Percentiles rank a stretch among this genome's conserved stretches.
Conservation (phyloP, 2,888 invertebrate genomes). For the Ptychoptera albimana region DNA sequence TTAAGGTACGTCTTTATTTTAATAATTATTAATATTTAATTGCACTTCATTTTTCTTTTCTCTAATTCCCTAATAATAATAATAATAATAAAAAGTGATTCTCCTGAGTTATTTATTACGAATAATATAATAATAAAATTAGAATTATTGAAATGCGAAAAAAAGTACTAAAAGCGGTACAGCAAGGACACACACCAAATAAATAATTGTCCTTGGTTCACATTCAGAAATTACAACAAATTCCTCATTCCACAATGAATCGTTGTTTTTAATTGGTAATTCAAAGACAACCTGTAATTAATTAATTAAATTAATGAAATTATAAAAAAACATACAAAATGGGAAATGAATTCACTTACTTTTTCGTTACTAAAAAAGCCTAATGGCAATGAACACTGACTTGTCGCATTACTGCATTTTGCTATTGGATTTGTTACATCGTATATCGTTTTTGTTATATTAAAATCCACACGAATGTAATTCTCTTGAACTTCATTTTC, state of each 20-base stretch:
- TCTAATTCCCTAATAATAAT: neutral
- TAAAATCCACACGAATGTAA: slow-evolving; percentile 50
- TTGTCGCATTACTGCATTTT: slow-evolving; percentile 45
- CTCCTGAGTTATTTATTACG: neutral
- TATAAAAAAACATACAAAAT: too few species aligned
- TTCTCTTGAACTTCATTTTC: slow-evolving; percentile 62
- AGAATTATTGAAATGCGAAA: slow-evolving; percentile 48
- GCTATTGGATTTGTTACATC: slow-evolving; percentile 44
- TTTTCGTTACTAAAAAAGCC: slow-evolving; percentile 53
- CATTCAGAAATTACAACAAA: slow-evolving; percentile 58
- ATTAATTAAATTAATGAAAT: too few species aligned
- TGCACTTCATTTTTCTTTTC: too few species aligned
- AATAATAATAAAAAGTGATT: too few species aligned
- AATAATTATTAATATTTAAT: neutral
- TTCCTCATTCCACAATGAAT: slow-evolving; percentile 55
- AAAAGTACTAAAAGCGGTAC: slow-evolving; percentile 55
- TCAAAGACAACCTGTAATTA: slow-evolving; percentile 38
- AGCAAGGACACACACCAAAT: slow-evolving; percentile 47
- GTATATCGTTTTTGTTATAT: slow-evolving; percentile 53
- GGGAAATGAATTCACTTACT: too few species aligned
- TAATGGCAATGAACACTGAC: slow-evolving; percentile 44
- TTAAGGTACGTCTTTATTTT: neutral
- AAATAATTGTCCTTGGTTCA: slow-evolving; percentile 54
- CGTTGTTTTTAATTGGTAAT: slow-evolving; percentile 45
- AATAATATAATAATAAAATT: neutral